Evolutionary conservation across 2,113 vertebrate species (phyloP).

Genomic region (Cairina moschata): DNA sequence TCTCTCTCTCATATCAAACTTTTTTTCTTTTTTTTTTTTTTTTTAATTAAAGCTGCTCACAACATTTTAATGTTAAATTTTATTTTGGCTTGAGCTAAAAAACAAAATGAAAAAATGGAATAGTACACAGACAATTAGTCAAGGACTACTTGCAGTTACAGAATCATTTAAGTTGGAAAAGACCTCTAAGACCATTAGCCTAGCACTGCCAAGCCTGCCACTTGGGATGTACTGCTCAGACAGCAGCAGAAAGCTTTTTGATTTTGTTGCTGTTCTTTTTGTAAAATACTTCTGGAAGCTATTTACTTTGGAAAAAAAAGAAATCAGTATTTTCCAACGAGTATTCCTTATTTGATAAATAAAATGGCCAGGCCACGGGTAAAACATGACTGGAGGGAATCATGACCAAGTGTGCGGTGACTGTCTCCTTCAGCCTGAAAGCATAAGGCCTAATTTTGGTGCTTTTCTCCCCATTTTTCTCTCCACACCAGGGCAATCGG

Average conservation of each 20-base stretch:
- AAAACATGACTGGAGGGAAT: background rate
- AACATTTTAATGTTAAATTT: background rate
- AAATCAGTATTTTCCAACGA: background rate
- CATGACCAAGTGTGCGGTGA: background rate
- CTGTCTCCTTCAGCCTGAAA: background rate
- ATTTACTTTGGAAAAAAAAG: background rate
- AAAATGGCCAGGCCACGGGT: background rate
- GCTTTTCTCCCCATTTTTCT: background rate
- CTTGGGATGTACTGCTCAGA: background rate
- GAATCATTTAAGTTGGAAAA: too few relatives aligned
- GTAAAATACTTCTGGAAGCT: background rate
- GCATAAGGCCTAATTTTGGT: background rate
- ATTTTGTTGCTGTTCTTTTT: background rate
- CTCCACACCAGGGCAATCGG: slow-evolving; percentile 76
- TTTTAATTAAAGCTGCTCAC: background rate
- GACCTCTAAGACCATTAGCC: too few relatives aligned
- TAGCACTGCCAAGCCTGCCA: too few relatives aligned
- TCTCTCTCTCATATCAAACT: background rate
- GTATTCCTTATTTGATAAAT: background rate
- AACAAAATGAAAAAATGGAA: background rate
- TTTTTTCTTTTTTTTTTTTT: background rate
- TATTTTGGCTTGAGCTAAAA: background rate
- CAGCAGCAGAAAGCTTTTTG: background rate
- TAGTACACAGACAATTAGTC: background rate
- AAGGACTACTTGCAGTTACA: background rate